Evolutionary conservation across 2,888 invertebrate species (phyloP).

Genomic region (Caradrina clavipalpis): DNA sequence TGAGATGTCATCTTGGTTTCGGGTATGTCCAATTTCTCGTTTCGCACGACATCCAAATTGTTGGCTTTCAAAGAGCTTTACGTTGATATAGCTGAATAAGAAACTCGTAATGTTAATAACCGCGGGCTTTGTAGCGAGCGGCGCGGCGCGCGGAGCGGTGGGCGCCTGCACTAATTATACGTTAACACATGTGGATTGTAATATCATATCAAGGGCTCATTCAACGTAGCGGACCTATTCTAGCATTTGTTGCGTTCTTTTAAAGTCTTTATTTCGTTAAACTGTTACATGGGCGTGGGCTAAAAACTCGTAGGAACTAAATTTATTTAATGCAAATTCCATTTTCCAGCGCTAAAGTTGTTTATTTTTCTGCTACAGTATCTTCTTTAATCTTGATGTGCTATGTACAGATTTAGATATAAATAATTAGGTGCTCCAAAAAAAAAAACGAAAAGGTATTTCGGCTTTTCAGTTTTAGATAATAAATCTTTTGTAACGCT

Average conservation of each 20-base stretch:
- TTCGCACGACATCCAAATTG: constrained; percentile 67
- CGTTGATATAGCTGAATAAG: constrained; percentile 63
- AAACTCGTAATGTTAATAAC: constrained; percentile 57
- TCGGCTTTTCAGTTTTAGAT: constrained; percentile 9
- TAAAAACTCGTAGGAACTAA: constrained; percentile 41
- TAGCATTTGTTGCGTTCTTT: constrained; percentile 18
- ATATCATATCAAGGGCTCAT: constrained; percentile 22
- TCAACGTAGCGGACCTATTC: constrained; percentile 9
- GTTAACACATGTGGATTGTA: constrained; percentile 27
- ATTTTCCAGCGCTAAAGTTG: constrained; percentile 37
- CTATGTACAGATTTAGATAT: constrained; percentile 39
- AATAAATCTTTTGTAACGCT: constrained; percentile 21
- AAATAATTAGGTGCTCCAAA: constrained; percentile 20
- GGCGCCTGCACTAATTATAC: constrained; percentile 20
- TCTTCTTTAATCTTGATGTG: constrained; percentile 44
- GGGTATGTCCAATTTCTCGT: constrained; percentile 82
- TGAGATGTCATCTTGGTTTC: constrained; percentile 84
- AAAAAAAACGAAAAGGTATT: constrained; percentile 23
- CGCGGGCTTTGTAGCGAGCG: constrained; percentile 53
- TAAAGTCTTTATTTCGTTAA: constrained; percentile 23
- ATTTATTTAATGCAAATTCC: constrained; percentile 50
- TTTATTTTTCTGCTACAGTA: constrained; percentile 55
- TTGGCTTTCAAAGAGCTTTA: constrained; percentile 71
- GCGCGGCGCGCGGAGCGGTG: constrained; percentile 51
- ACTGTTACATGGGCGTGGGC: constrained; percentile 33